Conservation (phyloP, 2,888 invertebrate genomes). For the Apodemia zela region DNA sequence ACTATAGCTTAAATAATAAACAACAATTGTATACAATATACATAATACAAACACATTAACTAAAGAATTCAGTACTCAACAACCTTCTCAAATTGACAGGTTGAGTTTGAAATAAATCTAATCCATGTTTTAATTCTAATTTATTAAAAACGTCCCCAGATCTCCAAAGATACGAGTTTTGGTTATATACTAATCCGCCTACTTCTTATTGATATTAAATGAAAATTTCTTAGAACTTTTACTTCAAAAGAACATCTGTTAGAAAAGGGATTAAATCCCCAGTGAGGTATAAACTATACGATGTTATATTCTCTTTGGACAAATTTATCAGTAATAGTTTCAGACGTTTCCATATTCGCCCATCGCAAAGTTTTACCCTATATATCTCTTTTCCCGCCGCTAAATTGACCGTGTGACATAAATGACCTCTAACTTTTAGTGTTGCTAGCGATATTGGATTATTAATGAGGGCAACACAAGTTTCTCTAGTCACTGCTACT, state of each 20-base stretch:
- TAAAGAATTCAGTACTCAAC: too few species aligned
- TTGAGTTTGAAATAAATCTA: too few species aligned
- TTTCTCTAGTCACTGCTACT: slow-evolving; percentile 8
- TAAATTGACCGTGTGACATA: slow-evolving; percentile 5
- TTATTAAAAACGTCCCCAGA: too few species aligned
- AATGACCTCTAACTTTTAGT: slow-evolving; percentile 14
- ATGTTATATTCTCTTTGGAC: neutral
- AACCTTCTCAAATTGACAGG: too few species aligned
- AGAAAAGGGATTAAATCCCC: neutral
- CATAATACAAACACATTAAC: too few species aligned
- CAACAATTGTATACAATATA: too few species aligned
- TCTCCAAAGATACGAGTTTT: too few species aligned
- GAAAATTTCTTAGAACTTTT: too few species aligned
- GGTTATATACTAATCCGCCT: too few species aligned
- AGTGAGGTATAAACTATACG: neutral
- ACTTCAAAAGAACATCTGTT: neutral
- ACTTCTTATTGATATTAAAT: too few species aligned
- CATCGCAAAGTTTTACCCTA: slow-evolving; percentile 2
- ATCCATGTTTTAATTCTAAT: too few species aligned
- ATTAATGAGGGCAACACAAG: slow-evolving; percentile 11
- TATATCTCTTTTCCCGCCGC: neutral
- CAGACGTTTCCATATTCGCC: slow-evolving; percentile 1
- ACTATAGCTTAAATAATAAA: too few species aligned
- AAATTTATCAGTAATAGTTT: slow-evolving; percentile 8
- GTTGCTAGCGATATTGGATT: slow-evolving; percentile 7